Evolutionary conservation across 2,888 invertebrate genomes (phyloP).

Genomic region (Cepaea hortensis): DNA sequence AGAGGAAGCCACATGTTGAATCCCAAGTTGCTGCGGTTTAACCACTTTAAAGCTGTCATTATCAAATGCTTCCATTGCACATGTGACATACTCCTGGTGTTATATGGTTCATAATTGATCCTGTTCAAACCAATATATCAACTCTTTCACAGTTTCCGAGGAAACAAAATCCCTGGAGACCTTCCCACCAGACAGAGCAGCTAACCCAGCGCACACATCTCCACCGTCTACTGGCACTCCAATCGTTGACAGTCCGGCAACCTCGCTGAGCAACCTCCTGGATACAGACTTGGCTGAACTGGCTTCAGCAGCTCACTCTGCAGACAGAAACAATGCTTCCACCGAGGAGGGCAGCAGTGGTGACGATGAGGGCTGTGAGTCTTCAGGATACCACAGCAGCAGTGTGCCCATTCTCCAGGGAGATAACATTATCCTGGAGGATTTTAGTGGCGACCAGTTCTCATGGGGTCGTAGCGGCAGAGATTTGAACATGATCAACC

Average conservation of each 20-base stretch:
- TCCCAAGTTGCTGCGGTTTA: conserved; percentile 72
- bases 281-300: conserved; percentile 24
- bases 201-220: not conserved
- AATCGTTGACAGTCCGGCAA: conserved; percentile 3
- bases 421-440: conserved; percentile 45
- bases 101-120: no score
- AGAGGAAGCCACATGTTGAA: conserved; percentile 66
- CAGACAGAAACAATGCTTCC: conserved; percentile 24
- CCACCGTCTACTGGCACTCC: not conserved
- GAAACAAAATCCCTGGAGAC: conserved; percentile 47
- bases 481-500: conserved; percentile 43
- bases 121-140: not conserved
- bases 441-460: conserved; percentile 26
- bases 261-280: conserved; percentile 41
- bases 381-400: conserved; percentile 13
- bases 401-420: conserved; percentile 24
- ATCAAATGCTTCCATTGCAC: conserved; percentile 76
- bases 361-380: conserved; percentile 20
- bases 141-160: conserved; percentile 35
- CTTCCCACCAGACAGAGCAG: conserved; percentile 24
- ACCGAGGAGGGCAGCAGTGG: not conserved
- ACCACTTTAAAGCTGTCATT: conserved; percentile 77
- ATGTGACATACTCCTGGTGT: no score
- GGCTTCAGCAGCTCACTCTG: not conserved
- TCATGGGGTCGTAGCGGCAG: not conserved